Evolutionary conservation across 2,797 vertebrate species (phyloP).

Genomic region (Geotrypetes seraphini): DNA sequence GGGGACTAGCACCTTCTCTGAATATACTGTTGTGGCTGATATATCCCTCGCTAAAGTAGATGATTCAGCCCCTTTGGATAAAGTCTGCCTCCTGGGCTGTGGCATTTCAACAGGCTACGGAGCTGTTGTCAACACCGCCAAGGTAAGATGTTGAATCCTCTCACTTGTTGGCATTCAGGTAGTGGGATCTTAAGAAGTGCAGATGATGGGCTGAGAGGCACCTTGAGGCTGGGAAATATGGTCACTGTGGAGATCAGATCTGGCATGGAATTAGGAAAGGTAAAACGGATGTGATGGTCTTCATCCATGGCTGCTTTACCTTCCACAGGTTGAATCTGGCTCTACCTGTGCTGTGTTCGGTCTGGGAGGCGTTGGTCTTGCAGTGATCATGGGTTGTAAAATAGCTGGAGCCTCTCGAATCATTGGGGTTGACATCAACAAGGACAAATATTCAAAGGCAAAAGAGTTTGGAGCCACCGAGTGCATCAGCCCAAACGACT

Average conservation of each 20-base stretch:
- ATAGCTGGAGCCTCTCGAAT: conserved; percentile 77
- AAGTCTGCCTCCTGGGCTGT: conserved; percentile 91
- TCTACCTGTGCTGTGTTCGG: conserved; percentile 88
- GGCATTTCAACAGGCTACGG: conserved; percentile 93
- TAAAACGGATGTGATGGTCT: too few species aligned
- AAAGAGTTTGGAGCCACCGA: conserved; percentile 83
- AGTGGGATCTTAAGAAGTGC: background rate
- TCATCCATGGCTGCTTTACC: too few species aligned
- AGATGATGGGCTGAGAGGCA: too few species aligned
- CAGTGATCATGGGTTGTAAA: conserved; percentile 90
- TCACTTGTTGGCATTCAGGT: background rate
- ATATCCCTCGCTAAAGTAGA: conserved; percentile 89
- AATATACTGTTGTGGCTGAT: conserved; percentile 91
- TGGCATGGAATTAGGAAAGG: too few species aligned
- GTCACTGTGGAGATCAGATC: too few species aligned
- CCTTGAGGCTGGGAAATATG: too few species aligned
- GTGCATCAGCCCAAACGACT: conserved; percentile 77
- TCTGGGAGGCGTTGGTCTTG: conserved; percentile 84
- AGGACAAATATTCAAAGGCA: conserved; percentile 76
- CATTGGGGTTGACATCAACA: conserved; percentile 80
- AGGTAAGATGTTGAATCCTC: conserved; percentile 50
- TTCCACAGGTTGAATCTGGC: conserved; percentile 74
- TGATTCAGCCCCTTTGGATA: conserved; percentile 75
- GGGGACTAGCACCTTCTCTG: conserved; percentile 97
- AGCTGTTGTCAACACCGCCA: conserved; percentile 84